Evolutionary conservation across 2,113 vertebrate species (phyloP).

Genomic region (Gallinago jamesoni): DNA sequence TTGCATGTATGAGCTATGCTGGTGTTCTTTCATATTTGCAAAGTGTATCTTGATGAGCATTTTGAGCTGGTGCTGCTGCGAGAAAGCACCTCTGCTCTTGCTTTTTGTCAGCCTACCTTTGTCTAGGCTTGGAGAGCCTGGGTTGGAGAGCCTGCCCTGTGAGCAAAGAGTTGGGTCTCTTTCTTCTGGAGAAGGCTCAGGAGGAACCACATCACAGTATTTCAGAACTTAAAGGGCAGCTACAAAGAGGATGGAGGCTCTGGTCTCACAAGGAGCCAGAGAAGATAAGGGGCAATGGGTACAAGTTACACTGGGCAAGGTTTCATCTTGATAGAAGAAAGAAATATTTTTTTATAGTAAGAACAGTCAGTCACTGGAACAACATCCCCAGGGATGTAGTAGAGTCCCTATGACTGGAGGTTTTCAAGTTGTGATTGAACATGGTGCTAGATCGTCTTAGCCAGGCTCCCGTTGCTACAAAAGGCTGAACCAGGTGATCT

Average conservation of each 20-base stretch:
- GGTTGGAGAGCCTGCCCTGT: background rate
- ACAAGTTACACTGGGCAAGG: background rate
- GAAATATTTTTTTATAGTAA: too few relatives aligned
- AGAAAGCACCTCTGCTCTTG: background rate
- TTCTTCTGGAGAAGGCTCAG: background rate
- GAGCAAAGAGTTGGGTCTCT: background rate
- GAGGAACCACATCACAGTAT: background rate
- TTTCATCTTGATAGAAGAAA: background rate
- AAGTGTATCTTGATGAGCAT: fast-evolving
- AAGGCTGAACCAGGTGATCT: background rate
- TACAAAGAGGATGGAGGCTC: background rate
- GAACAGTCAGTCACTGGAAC: background rate
- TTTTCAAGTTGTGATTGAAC: background rate
- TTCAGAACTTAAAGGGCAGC: background rate
- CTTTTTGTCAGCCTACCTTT: background rate
- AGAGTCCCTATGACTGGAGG: background rate
- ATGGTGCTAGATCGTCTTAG: background rate
- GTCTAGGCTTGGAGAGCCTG: background rate
- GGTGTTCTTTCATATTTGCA: background rate
- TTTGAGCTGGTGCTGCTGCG: background rate
- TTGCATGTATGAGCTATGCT: background rate
- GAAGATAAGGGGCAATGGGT: background rate
- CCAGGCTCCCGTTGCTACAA: background rate
- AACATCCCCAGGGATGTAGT: background rate
- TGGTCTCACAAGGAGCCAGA: background rate